Evolutionary conservation across 23 tunicate genomes (phyloP).

Genomic region (Ascidia mentula): DNA sequence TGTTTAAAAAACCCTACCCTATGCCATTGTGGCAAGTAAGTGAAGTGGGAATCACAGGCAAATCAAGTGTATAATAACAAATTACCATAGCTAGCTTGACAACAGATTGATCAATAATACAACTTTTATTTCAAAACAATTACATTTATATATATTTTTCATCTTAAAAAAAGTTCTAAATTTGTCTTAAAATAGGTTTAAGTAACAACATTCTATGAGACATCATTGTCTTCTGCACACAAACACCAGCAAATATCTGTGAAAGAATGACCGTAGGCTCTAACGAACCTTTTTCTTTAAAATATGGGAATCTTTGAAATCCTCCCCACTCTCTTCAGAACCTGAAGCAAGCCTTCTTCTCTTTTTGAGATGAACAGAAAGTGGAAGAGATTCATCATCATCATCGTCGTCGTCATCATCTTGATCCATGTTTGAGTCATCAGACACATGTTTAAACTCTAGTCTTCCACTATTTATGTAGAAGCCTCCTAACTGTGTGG

Average conservation of each 20-base stretch:
- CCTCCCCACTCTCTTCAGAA: conserved; percentile 37
- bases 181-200: background rate
- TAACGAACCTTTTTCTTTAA: conserved; percentile 23
- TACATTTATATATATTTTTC: background rate
- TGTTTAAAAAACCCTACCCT: no score
- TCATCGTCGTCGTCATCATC: conserved; percentile 21
- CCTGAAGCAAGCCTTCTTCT: conserved; percentile 22
- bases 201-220: no score
- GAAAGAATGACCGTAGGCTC: background rate
- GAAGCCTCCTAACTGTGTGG: conserved; percentile 92
- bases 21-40: no score
- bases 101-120: background rate
- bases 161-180: background rate
- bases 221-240: background rate
- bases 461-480: conserved; percentile 87
- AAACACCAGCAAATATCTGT: background rate
- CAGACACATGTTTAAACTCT: conserved; percentile 81
- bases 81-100: background rate
- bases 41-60: background rate
- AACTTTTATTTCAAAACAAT: no score
- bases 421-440: conserved; percentile 49
- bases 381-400: conserved; percentile 67
- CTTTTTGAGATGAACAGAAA: conserved; percentile 59
- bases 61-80: background rate
- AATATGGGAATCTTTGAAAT: conserved; percentile 24